A percentile compares a stretch with the other conserved stretches of the same genome.
phyloP scores from a whole-genome alignment of 92 coral and sea anemone genomes.

The Virgularia gustaviana region DNA sequence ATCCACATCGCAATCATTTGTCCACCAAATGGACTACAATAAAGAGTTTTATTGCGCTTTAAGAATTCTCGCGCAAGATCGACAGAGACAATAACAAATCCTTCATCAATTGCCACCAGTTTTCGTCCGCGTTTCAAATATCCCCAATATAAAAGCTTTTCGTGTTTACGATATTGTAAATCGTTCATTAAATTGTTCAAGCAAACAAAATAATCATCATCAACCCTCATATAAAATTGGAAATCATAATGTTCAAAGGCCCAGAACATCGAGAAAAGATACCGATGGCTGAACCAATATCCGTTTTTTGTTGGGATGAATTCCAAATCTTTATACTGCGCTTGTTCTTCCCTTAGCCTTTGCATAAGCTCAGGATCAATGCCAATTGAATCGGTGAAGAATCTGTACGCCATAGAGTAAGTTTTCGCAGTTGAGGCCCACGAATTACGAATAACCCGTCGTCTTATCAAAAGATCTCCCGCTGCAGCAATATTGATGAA shows the following conservation, averaged over 20 bases:
- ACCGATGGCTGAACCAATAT: constrained; percentile 55
- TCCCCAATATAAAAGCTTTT: constrained; percentile 57
- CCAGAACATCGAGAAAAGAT: constrained; percentile 50
- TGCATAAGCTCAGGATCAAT: constrained; percentile 1
- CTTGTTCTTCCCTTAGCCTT: constrained; percentile 28
- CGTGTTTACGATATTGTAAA: constrained; percentile 42
- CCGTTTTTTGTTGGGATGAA: constrained; percentile 52
- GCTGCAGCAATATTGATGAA: constrained; percentile 52
- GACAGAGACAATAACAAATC: constrained; percentile 37
- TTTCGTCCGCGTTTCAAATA: constrained; percentile 43
- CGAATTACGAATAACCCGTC: constrained; percentile 32
- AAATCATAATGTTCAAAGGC: constrained; percentile 52
- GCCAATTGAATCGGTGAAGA: constrained; percentile 49
- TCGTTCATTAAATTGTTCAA: constrained; percentile 52
- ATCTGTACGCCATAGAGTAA: constrained; percentile 47
- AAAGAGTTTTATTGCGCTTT: constrained; percentile 49
- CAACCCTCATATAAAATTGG: constrained; percentile 40
- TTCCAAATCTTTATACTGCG: constrained; percentile 33
- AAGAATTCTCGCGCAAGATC: constrained; percentile 51
- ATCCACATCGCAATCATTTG: constrained; percentile 64
- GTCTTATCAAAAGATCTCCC: constrained; percentile 10
- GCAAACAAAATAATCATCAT: constrained; percentile 60
- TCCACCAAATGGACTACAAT: constrained; percentile 54
- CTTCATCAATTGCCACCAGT: constrained; percentile 66
- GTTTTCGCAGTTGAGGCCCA: constrained; percentile 49